Conservation (phyloP, 2,797 vertebrate species). For the Coilia nasus region DNA sequence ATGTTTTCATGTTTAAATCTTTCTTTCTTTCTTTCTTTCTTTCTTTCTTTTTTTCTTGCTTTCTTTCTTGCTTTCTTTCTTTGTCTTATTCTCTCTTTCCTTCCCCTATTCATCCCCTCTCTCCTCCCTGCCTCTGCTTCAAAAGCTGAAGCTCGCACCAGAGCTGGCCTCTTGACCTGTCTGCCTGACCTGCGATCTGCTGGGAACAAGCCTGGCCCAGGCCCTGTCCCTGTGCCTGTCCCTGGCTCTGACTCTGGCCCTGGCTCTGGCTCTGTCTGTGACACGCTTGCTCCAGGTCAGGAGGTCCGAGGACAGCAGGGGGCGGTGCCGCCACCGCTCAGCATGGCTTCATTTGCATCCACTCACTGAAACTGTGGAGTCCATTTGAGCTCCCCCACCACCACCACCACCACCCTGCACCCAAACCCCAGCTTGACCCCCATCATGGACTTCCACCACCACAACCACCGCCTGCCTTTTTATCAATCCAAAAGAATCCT, state of each 20-base stretch:
- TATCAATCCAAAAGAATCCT: background rate
- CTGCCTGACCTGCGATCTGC: background rate
- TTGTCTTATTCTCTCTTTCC: background rate
- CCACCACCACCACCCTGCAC: background rate
- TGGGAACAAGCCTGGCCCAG: background rate
- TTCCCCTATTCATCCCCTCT: background rate
- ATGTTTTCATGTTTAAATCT: background rate
- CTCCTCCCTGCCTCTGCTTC: background rate
- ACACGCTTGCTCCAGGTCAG: slow-evolving; percentile 5
- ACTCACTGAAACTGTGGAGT: background rate
- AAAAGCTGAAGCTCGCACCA: slow-evolving; percentile 1
- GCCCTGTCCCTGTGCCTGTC: background rate
- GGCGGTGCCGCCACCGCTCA: background rate
- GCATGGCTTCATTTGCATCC: background rate
- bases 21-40: background rate
- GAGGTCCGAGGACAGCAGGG: background rate
- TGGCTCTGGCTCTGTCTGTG: background rate
- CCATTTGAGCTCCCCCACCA: no score
- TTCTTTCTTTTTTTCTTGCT: background rate
- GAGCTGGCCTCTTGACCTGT: background rate
- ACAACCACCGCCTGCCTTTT: background rate
- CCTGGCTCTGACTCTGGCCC: background rate
- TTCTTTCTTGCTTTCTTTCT: background rate
- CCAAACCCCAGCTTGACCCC: background rate
- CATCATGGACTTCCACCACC: background rate